Evolutionary conservation across 2,113 vertebrate species (phyloP), one percentile per base, ranked within the genome.

Genomic region (Miniopterus natalensis): DNA sequence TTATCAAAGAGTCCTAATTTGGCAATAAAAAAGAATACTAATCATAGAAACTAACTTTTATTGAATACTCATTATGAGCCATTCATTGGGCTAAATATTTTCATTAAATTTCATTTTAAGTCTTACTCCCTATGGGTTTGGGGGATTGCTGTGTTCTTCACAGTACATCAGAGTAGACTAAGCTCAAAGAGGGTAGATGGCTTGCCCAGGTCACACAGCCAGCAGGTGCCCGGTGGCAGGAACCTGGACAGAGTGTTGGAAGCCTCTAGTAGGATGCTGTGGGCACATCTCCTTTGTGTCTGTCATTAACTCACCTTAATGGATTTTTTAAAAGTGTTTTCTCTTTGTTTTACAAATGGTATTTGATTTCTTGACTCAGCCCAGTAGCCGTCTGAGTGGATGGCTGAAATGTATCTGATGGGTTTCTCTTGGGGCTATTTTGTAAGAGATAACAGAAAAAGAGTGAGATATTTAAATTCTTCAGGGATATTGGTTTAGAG

Each of bases 381-480:
- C 80, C 65, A 79, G 84, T 90, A 90, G 0, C 57, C 55, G 94
- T 92, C 49, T n/a, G 83, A 91, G 92, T 25, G 94, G 81, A 93
- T 90, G 61, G 66, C 77, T 86, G 57, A 78, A 74, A 80, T 40
- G 40, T 36, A 2, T 89, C 87, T 96, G 90, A 90, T 65, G 86
- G 71, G 81, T 95, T 97, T 95, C 97, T 98, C 92, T 93, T 84
- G 94, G 57, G 91, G 36, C 92, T 88, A 57, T 90, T 96, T 92
- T 90, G 63, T 95, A 59, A 71, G 95, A 88, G 95, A 91, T 45
- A 74, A 88, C 95, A 94, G 94, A 83, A 95, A 96, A 84, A 95
- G 86, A 96, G 75, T 90, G 84, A 84, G 65, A 93, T 95, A 88
- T 98, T 98, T 98, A 96, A 98, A 98, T 98, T 98, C 97, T 96